Evolutionary conservation across 1,140 invertebrate genomes (phyloP).

Genomic region (Dinoponera quadriceps): DNA sequence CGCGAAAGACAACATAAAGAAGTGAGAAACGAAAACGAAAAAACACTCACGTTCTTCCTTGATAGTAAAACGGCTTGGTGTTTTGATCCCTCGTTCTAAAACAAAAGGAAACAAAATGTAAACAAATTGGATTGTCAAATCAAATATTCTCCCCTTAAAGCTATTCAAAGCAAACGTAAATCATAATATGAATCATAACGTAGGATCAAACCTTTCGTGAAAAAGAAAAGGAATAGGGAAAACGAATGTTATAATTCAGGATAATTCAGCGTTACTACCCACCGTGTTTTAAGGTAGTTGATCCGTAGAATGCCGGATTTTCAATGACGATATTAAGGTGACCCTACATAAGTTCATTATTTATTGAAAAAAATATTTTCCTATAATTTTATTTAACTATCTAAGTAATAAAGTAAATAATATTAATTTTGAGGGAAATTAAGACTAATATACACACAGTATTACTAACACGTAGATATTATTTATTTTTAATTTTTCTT

Average conservation of each 20-base stretch:
- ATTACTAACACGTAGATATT: too few species aligned
- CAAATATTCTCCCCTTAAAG: slow-evolving; percentile 57
- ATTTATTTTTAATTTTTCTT: too few species aligned
- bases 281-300: neutral
- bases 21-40: slow-evolving; percentile 71
- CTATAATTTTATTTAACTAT: neutral
- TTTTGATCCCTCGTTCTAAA: slow-evolving; percentile 79
- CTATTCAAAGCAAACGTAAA: slow-evolving; percentile 53
- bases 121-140: slow-evolving; percentile 69
- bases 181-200: neutral
- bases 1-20: slow-evolving; percentile 49
- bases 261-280: neutral
- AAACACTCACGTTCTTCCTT: slow-evolving; percentile 81
- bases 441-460: too few species aligned
- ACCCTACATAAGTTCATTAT: too few species aligned
- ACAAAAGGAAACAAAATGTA: slow-evolving; percentile 78
- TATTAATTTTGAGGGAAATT: too few species aligned
- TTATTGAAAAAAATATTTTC: too few species aligned
- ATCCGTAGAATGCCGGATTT: too few species aligned
- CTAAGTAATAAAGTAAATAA: neutral
- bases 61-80: slow-evolving; percentile 76
- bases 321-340: too few species aligned
- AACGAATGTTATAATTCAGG: neutral
- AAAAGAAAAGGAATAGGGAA: neutral
- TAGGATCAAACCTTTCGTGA: neutral